Conservation (phyloP, 2,888 invertebrate species). For the Apantesis nais region DNA sequence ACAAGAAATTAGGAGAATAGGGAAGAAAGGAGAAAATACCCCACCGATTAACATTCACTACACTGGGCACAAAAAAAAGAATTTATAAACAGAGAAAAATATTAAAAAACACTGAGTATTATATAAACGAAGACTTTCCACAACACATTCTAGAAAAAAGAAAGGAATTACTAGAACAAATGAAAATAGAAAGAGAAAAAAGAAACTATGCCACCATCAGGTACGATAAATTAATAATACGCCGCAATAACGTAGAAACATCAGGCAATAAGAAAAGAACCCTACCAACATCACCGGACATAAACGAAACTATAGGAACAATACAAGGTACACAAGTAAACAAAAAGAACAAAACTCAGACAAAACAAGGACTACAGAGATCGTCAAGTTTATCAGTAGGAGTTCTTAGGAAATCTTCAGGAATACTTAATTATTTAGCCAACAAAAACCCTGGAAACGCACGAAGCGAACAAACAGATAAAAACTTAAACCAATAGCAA, state of each 20-base stretch:
- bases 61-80: slow-evolving; percentile 25
- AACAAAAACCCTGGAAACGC: slow-evolving; percentile 4
- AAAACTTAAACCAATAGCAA: background rate
- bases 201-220: slow-evolving; percentile 30
- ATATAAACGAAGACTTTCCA: slow-evolving; percentile 32
- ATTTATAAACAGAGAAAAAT: slow-evolving; percentile 25
- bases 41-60: slow-evolving; percentile 31
- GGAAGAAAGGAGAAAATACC: slow-evolving; percentile 26
- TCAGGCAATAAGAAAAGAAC: slow-evolving; percentile 2
- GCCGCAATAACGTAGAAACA: background rate
- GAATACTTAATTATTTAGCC: slow-evolving; percentile 2
- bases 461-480: background rate
- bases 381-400: slow-evolving; percentile 2
- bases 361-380: background rate
- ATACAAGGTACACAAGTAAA: background rate
- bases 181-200: slow-evolving; percentile 26
- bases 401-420: slow-evolving; percentile 4
- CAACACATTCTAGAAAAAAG: slow-evolving; percentile 26
- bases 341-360: slow-evolving; percentile 3
- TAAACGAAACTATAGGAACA: background rate
- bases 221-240: slow-evolving; percentile 18
- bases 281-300: background rate
- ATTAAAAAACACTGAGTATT: slow-evolving; percentile 25
- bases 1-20: slow-evolving; percentile 30
- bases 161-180: slow-evolving; percentile 26